A percentile compares a stretch with the other conserved stretches of the same genome.
phyloP scores from a whole-genome alignment of 2,797 vertebrate species.

The Arnoldichthys spilopterus region DNA sequence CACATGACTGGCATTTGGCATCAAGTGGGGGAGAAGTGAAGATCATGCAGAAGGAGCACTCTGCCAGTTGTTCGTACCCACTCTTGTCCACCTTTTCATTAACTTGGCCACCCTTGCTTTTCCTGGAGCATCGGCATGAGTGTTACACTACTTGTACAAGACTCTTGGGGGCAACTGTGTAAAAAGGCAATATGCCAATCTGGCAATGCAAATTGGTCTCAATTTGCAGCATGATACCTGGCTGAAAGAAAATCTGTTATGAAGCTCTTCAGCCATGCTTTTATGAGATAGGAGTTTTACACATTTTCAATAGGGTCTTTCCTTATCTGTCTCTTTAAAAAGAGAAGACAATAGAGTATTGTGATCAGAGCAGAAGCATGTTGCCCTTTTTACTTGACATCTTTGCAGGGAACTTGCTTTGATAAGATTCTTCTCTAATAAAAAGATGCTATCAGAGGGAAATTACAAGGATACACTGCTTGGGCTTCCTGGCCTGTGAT shows the following conservation, averaged over 20 bases:
- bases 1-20: constrained; percentile 32
- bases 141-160: constrained; percentile 36
- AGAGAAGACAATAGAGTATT: constrained; percentile 38
- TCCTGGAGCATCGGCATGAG: constrained; percentile 40
- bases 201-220: constrained; percentile 53
- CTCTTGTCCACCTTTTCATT: constrained; percentile 55
- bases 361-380: constrained; percentile 15
- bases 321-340: constrained; percentile 20
- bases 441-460: constrained; percentile 46
- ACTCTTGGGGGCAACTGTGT: constrained; percentile 37
- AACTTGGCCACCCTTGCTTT: constrained; percentile 32
- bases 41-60: constrained; percentile 45
- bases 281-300: constrained; percentile 40
- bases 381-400: constrained; percentile 29
- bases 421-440: constrained; percentile 45
- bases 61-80: constrained; percentile 22
- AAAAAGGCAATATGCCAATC: constrained; percentile 47
- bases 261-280: constrained; percentile 35
- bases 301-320: constrained; percentile 33
- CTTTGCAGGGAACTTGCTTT: constrained; percentile 42
- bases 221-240: constrained; percentile 52
- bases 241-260: constrained; percentile 54
- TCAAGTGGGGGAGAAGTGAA: constrained; percentile 49
- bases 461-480: constrained; percentile 44
- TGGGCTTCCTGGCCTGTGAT: constrained; percentile 28